Conservation (phyloP, 2,113 vertebrate species). For the Calyptommatus sinebrachiatus region DNA sequence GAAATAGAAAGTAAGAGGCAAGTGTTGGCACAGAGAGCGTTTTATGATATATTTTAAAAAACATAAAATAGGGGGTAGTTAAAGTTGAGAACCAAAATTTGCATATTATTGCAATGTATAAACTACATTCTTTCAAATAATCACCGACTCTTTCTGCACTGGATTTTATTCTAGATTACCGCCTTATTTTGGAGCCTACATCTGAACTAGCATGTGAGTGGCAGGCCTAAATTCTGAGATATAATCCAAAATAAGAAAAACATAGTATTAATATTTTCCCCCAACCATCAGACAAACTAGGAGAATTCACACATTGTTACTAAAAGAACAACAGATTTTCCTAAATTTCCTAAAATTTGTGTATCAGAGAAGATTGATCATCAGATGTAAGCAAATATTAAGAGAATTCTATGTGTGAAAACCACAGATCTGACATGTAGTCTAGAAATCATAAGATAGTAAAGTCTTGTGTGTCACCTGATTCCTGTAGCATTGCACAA, state of each 20-base stretch:
- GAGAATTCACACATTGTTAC: neutral
- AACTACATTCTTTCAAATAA: too few relatives aligned
- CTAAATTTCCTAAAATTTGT: fast-evolving
- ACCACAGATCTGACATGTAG: too few relatives aligned
- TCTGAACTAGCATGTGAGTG: too few relatives aligned
- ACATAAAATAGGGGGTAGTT: neutral
- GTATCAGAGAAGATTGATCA: fast-evolving
- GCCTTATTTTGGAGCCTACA: too few relatives aligned
- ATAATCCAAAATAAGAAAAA: neutral
- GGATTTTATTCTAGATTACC: too few relatives aligned
- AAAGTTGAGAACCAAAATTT: too few relatives aligned
- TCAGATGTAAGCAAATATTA: neutral
- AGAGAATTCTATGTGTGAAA: too few relatives aligned
- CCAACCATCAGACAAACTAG: neutral
- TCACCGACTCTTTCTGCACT: too few relatives aligned
- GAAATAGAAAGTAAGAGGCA: neutral
- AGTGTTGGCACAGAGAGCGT: neutral
- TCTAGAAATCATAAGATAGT: neutral
- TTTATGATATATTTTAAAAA: neutral
- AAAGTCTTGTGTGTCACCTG: neutral
- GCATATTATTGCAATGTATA: too few relatives aligned
- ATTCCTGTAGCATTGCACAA: neutral
- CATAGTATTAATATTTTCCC: neutral
- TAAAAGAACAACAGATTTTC: neutral
- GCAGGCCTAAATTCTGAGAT: too few relatives aligned